A percentile compares a stretch with the other conserved stretches of the same genome.
Evolutionary conservation across 2,113 vertebrate genomes (phyloP).

Genomic region (Aspidoscelis tigris): DNA sequence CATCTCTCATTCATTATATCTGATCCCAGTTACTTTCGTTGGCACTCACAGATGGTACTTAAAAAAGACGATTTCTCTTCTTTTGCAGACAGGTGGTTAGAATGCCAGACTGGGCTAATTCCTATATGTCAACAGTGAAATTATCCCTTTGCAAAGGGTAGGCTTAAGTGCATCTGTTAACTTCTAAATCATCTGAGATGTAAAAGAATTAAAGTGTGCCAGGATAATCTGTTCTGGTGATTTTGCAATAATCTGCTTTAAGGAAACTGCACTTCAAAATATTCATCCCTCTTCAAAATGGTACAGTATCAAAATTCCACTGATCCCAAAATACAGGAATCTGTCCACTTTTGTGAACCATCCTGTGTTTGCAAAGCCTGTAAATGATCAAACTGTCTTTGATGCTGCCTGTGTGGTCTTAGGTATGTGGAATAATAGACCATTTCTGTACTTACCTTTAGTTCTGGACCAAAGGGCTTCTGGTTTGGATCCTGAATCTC

Average conservation of each 20-base stretch:
- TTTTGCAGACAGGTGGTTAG: conserved; percentile 70
- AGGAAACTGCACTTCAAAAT: conserved; percentile 30
- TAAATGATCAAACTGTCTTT: not conserved
- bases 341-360: not conserved
- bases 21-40: conserved; percentile 69
- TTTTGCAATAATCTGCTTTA: conserved; percentile 35
- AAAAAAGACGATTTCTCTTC: conserved; percentile 70
- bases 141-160: conserved; percentile 72
- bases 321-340: conserved; percentile 12
- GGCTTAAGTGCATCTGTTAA: conserved; percentile 74
- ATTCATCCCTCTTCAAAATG: conserved; percentile 40
- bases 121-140: conserved; percentile 75
- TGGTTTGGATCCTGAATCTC: no score
- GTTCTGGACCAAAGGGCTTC: no score
- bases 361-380: not conserved
- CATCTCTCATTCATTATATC: conserved; percentile 62
- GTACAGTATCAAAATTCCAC: not conserved
- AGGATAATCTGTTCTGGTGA: conserved; percentile 45
- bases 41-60: conserved; percentile 56
- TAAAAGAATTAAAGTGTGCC: conserved; percentile 40
- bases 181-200: conserved; percentile 72
- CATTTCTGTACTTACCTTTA: no score
- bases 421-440: no score
- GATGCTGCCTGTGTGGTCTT: no score
- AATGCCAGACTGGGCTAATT: conserved; percentile 72